Evolutionary conservation across 2,113 vertebrate species (phyloP), one percentile per base, ranked within the genome.

Genomic region (Lepisosteus osseus): DNA sequence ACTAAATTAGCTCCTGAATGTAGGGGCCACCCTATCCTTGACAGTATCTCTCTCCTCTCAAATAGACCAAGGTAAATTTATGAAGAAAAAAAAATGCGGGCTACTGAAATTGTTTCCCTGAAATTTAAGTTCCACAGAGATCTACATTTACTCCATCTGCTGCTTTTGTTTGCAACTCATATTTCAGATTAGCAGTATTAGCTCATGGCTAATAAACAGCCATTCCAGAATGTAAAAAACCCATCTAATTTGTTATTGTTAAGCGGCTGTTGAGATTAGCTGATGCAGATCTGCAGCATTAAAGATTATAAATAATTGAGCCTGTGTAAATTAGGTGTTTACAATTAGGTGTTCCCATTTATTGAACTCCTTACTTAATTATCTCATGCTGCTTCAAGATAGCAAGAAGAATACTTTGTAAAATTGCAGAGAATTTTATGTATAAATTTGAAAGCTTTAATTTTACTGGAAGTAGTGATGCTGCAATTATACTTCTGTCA

Each of bases 181-280:
- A 54, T 73, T 71, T 67, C 82, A 75, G 79, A 83, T 82, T 77
- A 82, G 68, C 64, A 77, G 71, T 67, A 72, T 55, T 72, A 62
- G 64, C 67, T 78, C 3, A 65, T 81, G 76, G 80, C 5, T 47
- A 80, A 75, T 64, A 74, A 83, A 83, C 82, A 45, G 78, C 45
- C 14, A 1, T 63, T 68, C 67, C 17, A 40, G 44, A 7, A 75
- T 57, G 15, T 73, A 70, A 77, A 69, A 29, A 69, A 7, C 65
- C 74, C 76, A 47, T 79, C 76, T 69, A 62, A 69, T 78, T 76
- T 78, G 61, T 78, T 61, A 55, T 74, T 78, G 44, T 63, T 75
- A 42, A 3, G 45, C n/a, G 70, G 62, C 54, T 45, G 42, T 43
- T 72, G 47, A 6, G 59, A 72, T 74, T 67, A 3, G 6, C 7